A percentile compares a stretch with the other conserved stretches of the same genome.
Evolutionary conservation across 2,888 invertebrate species (phyloP).

Genomic region (Habrosyne pyritoides): DNA sequence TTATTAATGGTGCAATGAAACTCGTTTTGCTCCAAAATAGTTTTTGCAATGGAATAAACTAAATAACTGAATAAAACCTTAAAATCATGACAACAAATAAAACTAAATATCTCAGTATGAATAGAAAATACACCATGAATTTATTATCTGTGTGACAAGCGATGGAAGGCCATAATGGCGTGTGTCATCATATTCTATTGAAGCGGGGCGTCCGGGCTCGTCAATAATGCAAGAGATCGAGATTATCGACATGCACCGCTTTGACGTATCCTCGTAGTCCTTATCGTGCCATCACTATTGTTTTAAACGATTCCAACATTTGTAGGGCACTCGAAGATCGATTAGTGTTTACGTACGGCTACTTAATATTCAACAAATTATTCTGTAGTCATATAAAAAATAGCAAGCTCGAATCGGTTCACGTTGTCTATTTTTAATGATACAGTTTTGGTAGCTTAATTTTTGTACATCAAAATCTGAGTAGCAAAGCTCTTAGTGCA

Average conservation of each 20-base stretch:
- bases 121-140: slow-evolving; percentile 63
- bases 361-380: background rate
- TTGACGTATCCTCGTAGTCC: slow-evolving; percentile 61
- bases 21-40: background rate
- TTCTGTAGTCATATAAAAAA: background rate
- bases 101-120: slow-evolving; percentile 58
- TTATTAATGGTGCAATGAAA: background rate
- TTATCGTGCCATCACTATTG: slow-evolving; percentile 75
- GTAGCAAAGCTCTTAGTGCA: too few relatives aligned
- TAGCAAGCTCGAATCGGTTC: too few relatives aligned
- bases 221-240: slow-evolving; percentile 76
- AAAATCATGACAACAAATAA: slow-evolving; percentile 54
- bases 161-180: slow-evolving; percentile 65
- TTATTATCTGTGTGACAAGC: slow-evolving; percentile 65
- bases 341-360: slow-evolving; percentile 47
- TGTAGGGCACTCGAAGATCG: slow-evolving; percentile 63
- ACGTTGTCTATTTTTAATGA: too few relatives aligned
- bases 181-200: slow-evolving; percentile 78
- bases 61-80: slow-evolving; percentile 16
- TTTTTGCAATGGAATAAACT: background rate
- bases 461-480: too few relatives aligned
- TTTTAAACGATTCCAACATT: slow-evolving; percentile 64
- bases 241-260: slow-evolving; percentile 79
- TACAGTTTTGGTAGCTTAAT: too few relatives aligned
- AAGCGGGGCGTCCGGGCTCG: slow-evolving; percentile 55